Conservation (phyloP, 2,888 invertebrate genomes). For the Drosophila atroscutellata region DNA sequence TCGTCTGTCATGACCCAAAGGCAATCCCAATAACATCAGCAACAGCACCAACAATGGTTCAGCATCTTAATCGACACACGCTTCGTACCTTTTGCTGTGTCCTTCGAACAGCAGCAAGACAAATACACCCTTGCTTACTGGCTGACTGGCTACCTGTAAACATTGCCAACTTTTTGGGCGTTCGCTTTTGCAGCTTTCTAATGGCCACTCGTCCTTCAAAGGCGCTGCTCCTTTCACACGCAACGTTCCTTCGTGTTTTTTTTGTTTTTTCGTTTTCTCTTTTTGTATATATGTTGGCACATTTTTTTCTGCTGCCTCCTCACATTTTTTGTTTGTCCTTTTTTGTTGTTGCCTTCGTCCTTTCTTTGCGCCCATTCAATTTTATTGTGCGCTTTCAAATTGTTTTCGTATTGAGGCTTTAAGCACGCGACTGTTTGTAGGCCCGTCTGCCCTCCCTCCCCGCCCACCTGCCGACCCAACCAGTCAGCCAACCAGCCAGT, state of each 20-base stretch:
- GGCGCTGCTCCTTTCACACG: conserved; percentile 77
- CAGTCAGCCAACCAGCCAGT: conserved; percentile 23
- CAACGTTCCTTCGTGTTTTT: conserved; percentile 50
- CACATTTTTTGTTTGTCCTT: conserved; percentile 34
- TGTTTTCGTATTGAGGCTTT: conserved; percentile 80
- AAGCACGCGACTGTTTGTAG: conserved; percentile 74
- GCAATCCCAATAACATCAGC: conserved; percentile 39
- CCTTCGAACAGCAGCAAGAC: conserved; percentile 54
- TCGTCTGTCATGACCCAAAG: conserved; percentile 58
- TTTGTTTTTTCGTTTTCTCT: conserved; percentile 25
- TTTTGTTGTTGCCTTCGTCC: conserved; percentile 37
- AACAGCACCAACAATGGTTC: conserved; percentile 35
- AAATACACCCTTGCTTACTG: conserved; percentile 43
- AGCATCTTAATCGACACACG: conserved; percentile 77
- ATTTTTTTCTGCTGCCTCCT: conserved; percentile 61
- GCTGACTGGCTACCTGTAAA: conserved; percentile 64
- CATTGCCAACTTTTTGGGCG: conserved; percentile 58
- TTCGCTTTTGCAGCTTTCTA: conserved; percentile 69
- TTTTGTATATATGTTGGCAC: conserved; percentile 52
- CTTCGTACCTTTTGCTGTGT: conserved; percentile 68
- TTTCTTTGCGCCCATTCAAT: conserved; percentile 69
- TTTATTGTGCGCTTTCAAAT: conserved; percentile 79
- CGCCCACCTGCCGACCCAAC: conserved; percentile 9
- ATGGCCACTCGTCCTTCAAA: conserved; percentile 75
- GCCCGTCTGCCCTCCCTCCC: conserved; percentile 22